Evolutionary conservation across 2,113 vertebrate species (phyloP).

Genomic region (Passerina amoena): DNA sequence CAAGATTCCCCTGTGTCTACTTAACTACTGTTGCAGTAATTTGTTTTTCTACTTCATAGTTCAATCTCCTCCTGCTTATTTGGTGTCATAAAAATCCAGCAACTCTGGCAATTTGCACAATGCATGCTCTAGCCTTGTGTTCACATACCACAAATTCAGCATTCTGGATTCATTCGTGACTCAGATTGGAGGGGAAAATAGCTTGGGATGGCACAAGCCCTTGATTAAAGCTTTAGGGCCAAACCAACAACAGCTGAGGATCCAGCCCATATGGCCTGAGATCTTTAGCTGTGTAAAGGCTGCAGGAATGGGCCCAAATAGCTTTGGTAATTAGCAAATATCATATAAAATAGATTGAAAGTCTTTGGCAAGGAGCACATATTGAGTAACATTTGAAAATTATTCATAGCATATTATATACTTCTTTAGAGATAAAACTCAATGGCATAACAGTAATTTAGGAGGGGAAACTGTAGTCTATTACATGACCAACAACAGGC

Average conservation of each 20-base stretch:
- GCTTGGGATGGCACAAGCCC: conserved; percentile 46
- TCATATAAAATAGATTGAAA: conserved; percentile 49
- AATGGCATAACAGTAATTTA: neutral
- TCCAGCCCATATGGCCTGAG: conserved; percentile 57
- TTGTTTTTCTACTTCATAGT: conserved; percentile 57
- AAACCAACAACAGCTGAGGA: conserved; percentile 64
- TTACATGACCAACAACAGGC: neutral
- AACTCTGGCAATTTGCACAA: conserved; percentile 44
- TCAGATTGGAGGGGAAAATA: conserved; percentile 48
- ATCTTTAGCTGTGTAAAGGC: conserved; percentile 56
- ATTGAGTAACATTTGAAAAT: conserved; percentile 37
- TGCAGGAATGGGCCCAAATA: conserved; percentile 60
- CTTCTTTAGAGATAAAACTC: conserved; percentile 16
- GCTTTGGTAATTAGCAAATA: conserved; percentile 65
- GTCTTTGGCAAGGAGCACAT: neutral
- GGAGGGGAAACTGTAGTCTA: neutral
- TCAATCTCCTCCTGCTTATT: conserved; percentile 52
- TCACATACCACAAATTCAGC: conserved; percentile 33
- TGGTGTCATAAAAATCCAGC: conserved; percentile 47
- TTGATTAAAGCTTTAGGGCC: conserved; percentile 66
- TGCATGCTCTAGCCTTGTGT: conserved; percentile 31
- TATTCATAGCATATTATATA: conserved; percentile 13
- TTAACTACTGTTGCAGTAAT: conserved; percentile 36
- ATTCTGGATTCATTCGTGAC: conserved; percentile 41
- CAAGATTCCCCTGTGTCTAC: neutral